Evolutionary conservation across 2,888 invertebrate genomes (phyloP).

Genomic region (Hydrotaea cyrtoneurina): DNA sequence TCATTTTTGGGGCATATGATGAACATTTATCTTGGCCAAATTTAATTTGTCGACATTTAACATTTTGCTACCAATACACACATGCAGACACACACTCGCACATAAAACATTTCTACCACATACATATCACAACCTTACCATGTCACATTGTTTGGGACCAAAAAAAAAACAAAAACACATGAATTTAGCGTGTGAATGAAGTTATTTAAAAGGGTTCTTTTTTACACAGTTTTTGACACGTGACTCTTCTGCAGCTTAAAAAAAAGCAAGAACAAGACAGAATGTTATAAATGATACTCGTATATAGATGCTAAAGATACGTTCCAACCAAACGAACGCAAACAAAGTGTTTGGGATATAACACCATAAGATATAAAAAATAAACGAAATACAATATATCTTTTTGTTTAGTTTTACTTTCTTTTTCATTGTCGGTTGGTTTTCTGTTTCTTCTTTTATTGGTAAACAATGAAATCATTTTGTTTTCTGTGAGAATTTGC

Average conservation of each 20-base stretch:
- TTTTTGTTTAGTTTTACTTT: background rate
- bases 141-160: no score
- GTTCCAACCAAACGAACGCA: no score
- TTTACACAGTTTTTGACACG: background rate
- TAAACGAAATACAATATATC: background rate
- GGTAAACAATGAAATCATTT: background rate
- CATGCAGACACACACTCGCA: background rate
- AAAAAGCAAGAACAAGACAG: background rate
- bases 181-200: background rate
- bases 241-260: background rate
- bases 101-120: no score
- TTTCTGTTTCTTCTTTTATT: background rate
- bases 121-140: no score
- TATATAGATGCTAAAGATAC: background rate
- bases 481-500: background rate
- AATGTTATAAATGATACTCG: background rate
- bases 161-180: no score
- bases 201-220: slow-evolving; percentile 8
- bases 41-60: slow-evolving; percentile 46
- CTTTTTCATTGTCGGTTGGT: background rate
- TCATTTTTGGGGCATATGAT: no score
- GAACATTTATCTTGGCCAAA: slow-evolving; percentile 21
- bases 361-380: background rate
- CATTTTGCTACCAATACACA: slow-evolving; percentile 6
- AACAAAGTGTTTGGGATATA: background rate